Conservation (phyloP, 1,140 invertebrate genomes). For the Scaptomyza montana region DNA sequence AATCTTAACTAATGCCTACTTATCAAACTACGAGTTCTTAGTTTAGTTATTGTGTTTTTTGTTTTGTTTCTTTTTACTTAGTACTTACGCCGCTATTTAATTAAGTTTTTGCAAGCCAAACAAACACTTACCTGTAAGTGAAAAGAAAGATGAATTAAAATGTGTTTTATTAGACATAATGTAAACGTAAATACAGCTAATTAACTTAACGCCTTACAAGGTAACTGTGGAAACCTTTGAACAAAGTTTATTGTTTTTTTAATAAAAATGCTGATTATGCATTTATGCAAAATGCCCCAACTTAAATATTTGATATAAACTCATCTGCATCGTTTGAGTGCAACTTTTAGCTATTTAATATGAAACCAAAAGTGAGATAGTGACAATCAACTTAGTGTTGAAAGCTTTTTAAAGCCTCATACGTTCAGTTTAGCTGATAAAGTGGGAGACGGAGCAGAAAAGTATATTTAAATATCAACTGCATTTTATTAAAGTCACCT, state of each 20-base stretch:
- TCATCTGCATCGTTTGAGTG: not conserved
- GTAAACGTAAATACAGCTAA: too few relatives aligned
- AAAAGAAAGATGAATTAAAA: constrained; percentile 3
- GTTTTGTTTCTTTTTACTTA: not conserved
- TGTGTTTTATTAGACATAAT: constrained; percentile 2
- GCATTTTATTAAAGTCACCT: too few relatives aligned
- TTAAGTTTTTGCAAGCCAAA: not conserved
- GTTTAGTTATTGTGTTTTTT: too few relatives aligned
- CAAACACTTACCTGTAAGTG: constrained; percentile 36
- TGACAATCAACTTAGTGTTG: not conserved
- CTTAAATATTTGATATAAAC: too few relatives aligned
- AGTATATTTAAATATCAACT: too few relatives aligned
- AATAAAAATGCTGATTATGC: too few relatives aligned
- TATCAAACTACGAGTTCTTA: constrained; percentile 4
- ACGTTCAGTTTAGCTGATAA: not conserved
- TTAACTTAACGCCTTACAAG: too few relatives aligned
- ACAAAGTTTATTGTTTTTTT: too few relatives aligned
- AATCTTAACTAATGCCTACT: constrained; percentile 15
- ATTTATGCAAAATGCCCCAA: not conserved
- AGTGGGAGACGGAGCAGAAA: not conserved
- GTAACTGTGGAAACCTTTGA: too few relatives aligned
- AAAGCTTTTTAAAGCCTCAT: not conserved
- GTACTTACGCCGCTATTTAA: not conserved
- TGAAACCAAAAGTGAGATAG: not conserved
- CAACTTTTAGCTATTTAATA: not conserved